phyloP scores from a whole-genome alignment of 2,888 invertebrate species.

The Chymomyza caudatula region DNA sequence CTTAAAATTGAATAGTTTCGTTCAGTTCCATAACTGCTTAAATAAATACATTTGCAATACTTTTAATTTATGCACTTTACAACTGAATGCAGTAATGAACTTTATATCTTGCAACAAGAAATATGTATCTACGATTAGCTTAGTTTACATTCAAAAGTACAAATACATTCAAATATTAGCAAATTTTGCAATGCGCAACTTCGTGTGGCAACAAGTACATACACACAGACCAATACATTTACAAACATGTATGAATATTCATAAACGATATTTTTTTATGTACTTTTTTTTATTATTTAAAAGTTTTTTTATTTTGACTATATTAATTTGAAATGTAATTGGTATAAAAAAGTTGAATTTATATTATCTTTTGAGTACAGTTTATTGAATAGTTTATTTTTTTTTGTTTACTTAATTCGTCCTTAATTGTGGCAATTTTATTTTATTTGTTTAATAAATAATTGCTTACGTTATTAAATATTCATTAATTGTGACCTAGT shows the following conservation, averaged over 20 bases:
- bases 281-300: neutral
- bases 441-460: no score
- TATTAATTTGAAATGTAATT: no score
- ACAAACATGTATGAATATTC: neutral
- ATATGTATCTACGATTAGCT: neutral
- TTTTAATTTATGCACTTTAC: neutral
- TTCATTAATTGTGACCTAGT: neutral
- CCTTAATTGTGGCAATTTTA: no score
- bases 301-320: no score
- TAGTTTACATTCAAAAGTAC: neutral
- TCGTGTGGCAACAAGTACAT: neutral
- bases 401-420: no score
- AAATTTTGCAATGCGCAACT: neutral
- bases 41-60: neutral
- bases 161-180: neutral
- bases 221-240: neutral
- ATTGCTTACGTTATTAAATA: neutral
- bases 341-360: no score
- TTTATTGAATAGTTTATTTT: no score
- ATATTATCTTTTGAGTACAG: no score
- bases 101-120: neutral
- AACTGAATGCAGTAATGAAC: neutral
- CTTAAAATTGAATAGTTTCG: slow-evolving; percentile 23
- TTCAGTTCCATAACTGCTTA: neutral
- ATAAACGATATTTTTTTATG: neutral